Base-by-base conservation (phyloP, 2,797 vertebrate genomes). In the Gambelia wislizenii region DNA sequence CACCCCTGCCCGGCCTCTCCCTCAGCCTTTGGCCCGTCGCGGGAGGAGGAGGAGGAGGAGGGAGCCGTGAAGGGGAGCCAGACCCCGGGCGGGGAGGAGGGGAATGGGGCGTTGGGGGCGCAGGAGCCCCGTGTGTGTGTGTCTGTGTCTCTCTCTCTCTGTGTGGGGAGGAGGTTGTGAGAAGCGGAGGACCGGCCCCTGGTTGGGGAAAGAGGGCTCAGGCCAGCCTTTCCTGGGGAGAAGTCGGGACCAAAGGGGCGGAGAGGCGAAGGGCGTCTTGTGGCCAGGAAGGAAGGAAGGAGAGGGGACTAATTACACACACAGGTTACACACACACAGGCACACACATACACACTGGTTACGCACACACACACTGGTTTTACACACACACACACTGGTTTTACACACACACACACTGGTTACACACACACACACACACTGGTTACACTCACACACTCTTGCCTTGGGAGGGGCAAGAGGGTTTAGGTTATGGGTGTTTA, bases 221-320 rank as follows among this genome's bases (percentile, higher is more conserved):
- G 79, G 27, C 0, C 12, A 84, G 74, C 25, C 30, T 84, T 44
- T n/a, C 64, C 33, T 39, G 10, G 64, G 75, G 76, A 89, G 82
- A 72, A 69, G 72, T 69, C 81, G 5, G 74, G 81, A 84, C 84
- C 6, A 13, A 64, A 70, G 75, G 1, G 10, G 88, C n/a, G 77
- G 81, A 36, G 91, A 79, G 75, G 76, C n/a, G 77, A 54, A 69
- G 81, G 81, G 72, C 80, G 79, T 72, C 20, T 79, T 75, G 42
- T n/a, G n/a, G n/a, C n/a, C n/a, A n/a, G n/a, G n/a, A n/a, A n/a
- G n/a, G n/a, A n/a, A n/a, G n/a, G n/a, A n/a, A 33, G 49, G 2
- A 49, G 49, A 47, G 75, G 59, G 30, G 30, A 64, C 52, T 16
- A 49, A 4, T 33, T n/a, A n/a, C n/a, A n/a, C n/a, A n/a, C n/a